Conservation (phyloP, 2,113 vertebrate genomes). For the Sciurus niger region DNA sequence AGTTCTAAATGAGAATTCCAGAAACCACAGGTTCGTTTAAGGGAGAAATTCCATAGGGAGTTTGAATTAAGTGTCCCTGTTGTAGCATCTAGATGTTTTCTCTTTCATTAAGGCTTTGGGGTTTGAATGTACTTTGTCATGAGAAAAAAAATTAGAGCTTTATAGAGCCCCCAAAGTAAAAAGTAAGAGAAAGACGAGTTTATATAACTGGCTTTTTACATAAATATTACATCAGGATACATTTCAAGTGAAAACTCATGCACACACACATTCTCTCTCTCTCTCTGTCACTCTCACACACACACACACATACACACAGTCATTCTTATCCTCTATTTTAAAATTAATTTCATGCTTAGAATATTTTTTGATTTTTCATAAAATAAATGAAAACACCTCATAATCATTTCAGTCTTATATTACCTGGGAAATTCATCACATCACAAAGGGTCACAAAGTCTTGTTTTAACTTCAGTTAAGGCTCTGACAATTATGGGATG, state of each 20-base stretch:
- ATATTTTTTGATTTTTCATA: constrained; percentile 80
- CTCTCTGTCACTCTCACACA: background rate
- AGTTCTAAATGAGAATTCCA: constrained; percentile 84
- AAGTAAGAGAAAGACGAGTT: constrained; percentile 83
- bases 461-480: constrained; percentile 78
- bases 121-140: constrained; percentile 84
- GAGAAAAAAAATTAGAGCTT: constrained; percentile 67
- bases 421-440: constrained; percentile 85
- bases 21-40: constrained; percentile 82
- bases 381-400: constrained; percentile 79
- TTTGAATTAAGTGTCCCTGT: constrained; percentile 80
- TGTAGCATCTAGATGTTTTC: constrained; percentile 78
- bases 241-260: constrained; percentile 80
- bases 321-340: constrained; percentile 78
- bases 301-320: constrained; percentile 67
- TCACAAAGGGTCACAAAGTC: constrained; percentile 80
- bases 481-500: constrained; percentile 74
- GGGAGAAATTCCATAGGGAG: constrained; percentile 79
- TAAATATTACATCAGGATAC: constrained; percentile 87
- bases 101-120: constrained; percentile 85
- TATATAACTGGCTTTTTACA: constrained; percentile 86
- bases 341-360: constrained; percentile 73
- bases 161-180: constrained; percentile 82
- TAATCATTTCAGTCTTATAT: constrained; percentile 79
- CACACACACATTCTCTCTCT: background rate